phyloP scores from a whole-genome alignment of 92 coral and sea anemone species.

The Bergia puertoricense region DNA sequence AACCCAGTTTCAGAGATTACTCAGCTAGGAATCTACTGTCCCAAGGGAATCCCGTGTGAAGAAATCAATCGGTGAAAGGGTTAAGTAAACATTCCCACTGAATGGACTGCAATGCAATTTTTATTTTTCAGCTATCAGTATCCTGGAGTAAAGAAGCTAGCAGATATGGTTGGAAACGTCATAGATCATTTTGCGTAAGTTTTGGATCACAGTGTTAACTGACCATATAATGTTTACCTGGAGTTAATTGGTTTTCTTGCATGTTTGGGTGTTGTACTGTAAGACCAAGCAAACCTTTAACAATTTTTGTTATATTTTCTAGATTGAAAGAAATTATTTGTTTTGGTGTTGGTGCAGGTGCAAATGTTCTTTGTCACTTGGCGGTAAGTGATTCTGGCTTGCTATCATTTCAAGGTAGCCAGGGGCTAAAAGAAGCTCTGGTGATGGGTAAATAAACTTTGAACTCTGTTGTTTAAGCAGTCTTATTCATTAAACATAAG shows the following conservation, averaged over 20 bases:
- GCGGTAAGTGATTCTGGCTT: conserved; percentile 69
- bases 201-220: background rate
- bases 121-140: conserved; percentile 77
- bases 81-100: background rate
- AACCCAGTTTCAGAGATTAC: no score
- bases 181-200: conserved; percentile 99
- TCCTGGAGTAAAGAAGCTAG: conserved; percentile 83
- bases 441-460: no score
- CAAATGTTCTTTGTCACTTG: conserved; percentile 87
- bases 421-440: no score
- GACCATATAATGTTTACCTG: no score
- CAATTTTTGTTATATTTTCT: background rate
- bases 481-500: no score
- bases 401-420: no score
- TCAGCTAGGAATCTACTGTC: no score
- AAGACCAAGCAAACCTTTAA: background rate
- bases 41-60: no score
- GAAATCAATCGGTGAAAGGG: no score
- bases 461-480: no score
- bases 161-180: conserved; percentile 92
- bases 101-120: no score
- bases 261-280: background rate
- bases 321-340: conserved; percentile 80
- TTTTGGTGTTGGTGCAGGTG: conserved; percentile 98
- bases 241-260: no score